phyloP scores from a whole-genome alignment of 2,113 vertebrate genomes.

The Cardinalis cardinalis region DNA sequence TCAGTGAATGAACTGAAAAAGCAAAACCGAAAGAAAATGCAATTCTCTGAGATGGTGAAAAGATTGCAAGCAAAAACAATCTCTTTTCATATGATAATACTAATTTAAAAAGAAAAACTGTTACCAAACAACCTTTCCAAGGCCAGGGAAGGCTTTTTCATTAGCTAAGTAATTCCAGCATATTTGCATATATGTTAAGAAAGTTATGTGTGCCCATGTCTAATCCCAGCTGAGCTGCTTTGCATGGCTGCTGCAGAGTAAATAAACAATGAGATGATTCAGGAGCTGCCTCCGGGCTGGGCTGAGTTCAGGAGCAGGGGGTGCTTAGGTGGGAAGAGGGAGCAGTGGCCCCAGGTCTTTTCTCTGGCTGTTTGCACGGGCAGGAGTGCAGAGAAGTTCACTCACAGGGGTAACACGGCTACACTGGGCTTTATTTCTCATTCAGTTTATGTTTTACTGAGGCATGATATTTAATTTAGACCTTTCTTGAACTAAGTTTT shows the following conservation, averaged over 20 bases:
- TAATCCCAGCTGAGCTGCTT: not conserved
- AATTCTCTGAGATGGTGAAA: not conserved
- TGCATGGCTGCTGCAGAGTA: not conserved
- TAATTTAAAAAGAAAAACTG: not conserved
- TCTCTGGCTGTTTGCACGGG: rapidly evolving
- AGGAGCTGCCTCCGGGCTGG: not conserved
- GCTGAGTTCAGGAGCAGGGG: not conserved
- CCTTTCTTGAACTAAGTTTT: not conserved
- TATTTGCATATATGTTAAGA: not conserved
- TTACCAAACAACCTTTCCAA: not conserved
- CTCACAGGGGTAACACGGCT: rapidly evolving
- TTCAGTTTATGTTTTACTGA: not conserved
- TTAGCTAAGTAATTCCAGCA: not conserved
- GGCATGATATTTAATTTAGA: not conserved
- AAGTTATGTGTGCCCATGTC: rapidly evolving
- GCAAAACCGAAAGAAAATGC: not conserved
- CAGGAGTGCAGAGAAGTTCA: not conserved
- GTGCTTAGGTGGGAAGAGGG: not conserved
- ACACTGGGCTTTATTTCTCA: not conserved
- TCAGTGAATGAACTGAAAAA: not conserved
- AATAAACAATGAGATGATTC: not conserved
- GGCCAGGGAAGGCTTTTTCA: not conserved
- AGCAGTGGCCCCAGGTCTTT: not conserved
- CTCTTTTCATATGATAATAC: not conserved
- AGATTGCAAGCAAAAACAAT: not conserved